phyloP scores from a whole-genome alignment of 2,888 invertebrate species.

The Autographa pulchrina region DNA sequence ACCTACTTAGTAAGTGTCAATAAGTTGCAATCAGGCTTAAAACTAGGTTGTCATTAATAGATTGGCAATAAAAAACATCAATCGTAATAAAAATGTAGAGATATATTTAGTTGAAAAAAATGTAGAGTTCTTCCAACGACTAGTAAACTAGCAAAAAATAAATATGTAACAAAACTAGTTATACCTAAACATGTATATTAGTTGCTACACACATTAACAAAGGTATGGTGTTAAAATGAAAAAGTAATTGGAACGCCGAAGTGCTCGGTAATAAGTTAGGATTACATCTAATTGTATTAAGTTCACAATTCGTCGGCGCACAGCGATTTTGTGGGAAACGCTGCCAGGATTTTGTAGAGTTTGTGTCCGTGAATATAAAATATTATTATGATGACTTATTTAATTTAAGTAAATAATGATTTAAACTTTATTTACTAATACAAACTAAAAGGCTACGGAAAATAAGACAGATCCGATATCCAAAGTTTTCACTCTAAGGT shows the following conservation, averaged over 20 bases:
- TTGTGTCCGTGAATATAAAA: background rate
- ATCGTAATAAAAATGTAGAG: background rate
- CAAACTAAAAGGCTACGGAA: no score
- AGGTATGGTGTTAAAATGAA: conserved; percentile 44
- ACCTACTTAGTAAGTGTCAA: background rate
- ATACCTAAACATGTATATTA: no score
- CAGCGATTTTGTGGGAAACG: conserved; percentile 10
- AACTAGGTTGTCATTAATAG: background rate
- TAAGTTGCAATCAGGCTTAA: background rate
- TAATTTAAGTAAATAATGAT: no score
- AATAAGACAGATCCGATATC: background rate
- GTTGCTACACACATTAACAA: conserved; percentile 26
- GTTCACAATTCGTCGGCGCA: conserved; percentile 25
- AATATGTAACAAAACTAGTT: background rate
- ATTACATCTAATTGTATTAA: conserved; percentile 31
- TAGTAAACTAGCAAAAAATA: background rate
- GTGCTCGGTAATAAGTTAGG: conserved; percentile 9
- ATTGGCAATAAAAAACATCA: background rate
- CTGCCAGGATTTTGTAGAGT: background rate
- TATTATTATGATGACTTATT: background rate
- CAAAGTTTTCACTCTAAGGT: background rate
- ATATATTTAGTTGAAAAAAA: background rate
- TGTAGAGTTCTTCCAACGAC: background rate
- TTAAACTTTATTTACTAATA: no score
- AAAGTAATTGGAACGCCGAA: conserved; percentile 33